Conservation (phyloP, 2,888 invertebrate genomes). For the Cryptocephalus moraei region DNA sequence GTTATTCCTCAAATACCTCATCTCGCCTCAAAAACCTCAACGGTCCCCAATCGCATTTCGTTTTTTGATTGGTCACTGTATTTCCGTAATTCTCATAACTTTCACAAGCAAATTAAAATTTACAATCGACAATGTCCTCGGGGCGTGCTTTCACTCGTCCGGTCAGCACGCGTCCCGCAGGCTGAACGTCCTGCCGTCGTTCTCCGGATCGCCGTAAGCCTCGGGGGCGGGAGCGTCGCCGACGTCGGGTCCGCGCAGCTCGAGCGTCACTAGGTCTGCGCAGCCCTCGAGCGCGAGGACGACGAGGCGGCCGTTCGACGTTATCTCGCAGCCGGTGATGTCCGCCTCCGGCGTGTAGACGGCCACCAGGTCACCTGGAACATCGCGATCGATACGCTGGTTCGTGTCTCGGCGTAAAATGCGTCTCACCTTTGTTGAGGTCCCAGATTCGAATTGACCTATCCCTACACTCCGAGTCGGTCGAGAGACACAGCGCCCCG, state of each 20-base stretch:
- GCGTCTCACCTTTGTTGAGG: constrained; percentile 59
- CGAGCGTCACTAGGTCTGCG: constrained; percentile 53
- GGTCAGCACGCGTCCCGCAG: constrained; percentile 41
- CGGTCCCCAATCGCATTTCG: too few relatives aligned
- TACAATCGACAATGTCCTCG: too few relatives aligned
- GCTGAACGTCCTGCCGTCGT: constrained; percentile 49
- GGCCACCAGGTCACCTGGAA: constrained; percentile 64
- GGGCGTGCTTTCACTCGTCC: not conserved
- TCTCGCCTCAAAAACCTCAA: too few relatives aligned
- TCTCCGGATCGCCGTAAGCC: constrained; percentile 45
- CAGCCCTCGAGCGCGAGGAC: constrained; percentile 60
- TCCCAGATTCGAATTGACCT: constrained; percentile 74
- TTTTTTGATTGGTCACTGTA: too few relatives aligned
- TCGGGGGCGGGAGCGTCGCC: constrained; percentile 22
- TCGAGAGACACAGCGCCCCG: constrained; percentile 64
- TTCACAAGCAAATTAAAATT: too few relatives aligned
- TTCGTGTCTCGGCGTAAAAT: too few relatives aligned
- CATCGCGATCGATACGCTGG: too few relatives aligned
- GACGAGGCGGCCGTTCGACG: constrained; percentile 60
- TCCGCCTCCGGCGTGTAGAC: constrained; percentile 68
- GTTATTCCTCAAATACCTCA: too few relatives aligned
- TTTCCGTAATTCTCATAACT: too few relatives aligned
- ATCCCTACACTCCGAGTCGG: constrained; percentile 62
- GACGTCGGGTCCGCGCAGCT: constrained; percentile 39
- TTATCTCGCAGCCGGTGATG: constrained; percentile 67